These are phyloP conservation scores for Philhelius pedissequus DNA, from an alignment of 2,888 invertebrate species.

Conservation along the genomic window DNA sequence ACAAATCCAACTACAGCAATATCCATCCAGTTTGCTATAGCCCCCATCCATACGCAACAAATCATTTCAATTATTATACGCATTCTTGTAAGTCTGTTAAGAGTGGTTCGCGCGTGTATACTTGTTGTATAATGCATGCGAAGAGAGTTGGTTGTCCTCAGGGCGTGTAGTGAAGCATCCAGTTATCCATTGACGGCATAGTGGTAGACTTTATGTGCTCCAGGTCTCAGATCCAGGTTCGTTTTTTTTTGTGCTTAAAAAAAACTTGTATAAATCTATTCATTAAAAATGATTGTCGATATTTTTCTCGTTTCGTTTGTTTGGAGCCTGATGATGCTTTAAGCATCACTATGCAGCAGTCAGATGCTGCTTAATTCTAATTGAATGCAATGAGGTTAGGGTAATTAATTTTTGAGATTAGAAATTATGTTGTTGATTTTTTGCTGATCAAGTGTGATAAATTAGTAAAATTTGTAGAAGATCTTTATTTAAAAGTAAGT, in stretches of 20 bases:
- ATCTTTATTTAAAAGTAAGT: neutral
- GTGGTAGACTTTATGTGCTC: neutral
- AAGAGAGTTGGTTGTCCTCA: constrained; percentile 35
- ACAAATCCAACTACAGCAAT: neutral
- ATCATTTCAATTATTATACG: constrained; percentile 68
- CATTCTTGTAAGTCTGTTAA: constrained; percentile 64
- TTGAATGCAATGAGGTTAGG: constrained; percentile 52
- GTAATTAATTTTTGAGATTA: constrained; percentile 51
- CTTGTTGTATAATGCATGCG: neutral
- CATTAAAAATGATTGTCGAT: constrained; percentile 55
- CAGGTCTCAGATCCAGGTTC: neutral
- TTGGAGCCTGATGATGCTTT: neutral
- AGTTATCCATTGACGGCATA: constrained; percentile 4
- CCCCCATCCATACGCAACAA: constrained; percentile 35
- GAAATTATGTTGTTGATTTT: constrained; percentile 27
- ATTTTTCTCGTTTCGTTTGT: constrained; percentile 2
- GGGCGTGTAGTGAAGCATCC: neutral
- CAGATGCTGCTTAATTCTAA: constrained; percentile 44
- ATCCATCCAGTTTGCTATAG: constrained; percentile 52
- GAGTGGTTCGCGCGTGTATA: constrained; percentile 40
- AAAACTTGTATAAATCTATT: constrained; percentile 59
- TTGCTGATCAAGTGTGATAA: neutral
- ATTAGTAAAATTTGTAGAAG: neutral
- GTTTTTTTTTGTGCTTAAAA: constrained; percentile 13
- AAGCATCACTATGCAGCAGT: neutral